These are phyloP conservation scores for Camelus bactrianus DNA, from an alignment of 2,113 vertebrate genomes.

Conservation along the genomic window DNA sequence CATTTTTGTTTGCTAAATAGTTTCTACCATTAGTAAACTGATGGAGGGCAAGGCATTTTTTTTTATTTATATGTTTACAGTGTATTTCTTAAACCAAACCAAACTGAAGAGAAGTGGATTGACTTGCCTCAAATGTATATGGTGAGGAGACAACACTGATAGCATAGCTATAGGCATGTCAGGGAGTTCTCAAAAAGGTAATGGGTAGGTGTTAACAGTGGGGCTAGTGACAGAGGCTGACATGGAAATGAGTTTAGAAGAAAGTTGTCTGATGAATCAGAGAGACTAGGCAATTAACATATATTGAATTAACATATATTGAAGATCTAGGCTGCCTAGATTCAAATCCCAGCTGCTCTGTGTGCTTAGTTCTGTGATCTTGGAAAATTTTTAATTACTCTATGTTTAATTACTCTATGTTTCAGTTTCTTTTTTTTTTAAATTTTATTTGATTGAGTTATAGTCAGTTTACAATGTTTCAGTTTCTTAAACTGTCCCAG, in stretches of 20 bases:
- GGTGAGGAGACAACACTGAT: neutral
- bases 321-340: neutral
- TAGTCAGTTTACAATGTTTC: neutral
- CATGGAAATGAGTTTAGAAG: neutral
- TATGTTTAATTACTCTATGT: neutral
- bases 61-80: neutral
- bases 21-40: neutral
- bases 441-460: too few species aligned
- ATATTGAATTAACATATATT: too few species aligned
- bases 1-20: neutral
- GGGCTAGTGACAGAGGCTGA: neutral
- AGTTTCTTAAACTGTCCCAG: neutral
- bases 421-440: neutral
- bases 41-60: neutral
- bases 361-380: neutral
- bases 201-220: neutral
- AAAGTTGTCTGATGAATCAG: neutral
- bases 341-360: neutral
- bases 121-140: neutral
- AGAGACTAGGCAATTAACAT: accelerated
- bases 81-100: neutral
- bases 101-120: neutral
- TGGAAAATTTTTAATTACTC: neutral
- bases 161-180: neutral
- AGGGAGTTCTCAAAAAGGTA: neutral